phyloP scores from a whole-genome alignment of 92 coral and sea anemone species.

The Palythoa caribaeorum region DNA sequence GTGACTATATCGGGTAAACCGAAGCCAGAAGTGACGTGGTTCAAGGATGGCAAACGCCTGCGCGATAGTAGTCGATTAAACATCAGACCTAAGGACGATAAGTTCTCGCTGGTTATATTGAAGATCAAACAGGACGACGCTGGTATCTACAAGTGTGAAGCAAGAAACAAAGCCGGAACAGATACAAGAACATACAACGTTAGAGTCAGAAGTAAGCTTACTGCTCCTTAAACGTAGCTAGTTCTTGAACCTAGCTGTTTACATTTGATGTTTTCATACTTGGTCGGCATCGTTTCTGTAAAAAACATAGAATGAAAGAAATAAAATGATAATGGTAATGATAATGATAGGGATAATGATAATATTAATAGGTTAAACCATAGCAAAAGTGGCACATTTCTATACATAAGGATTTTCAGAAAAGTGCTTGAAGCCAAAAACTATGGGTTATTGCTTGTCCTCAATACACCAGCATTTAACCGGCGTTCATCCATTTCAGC shows the following conservation, averaged over 20 bases:
- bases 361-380: no score
- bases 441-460: no score
- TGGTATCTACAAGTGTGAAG: slow-evolving; percentile 79
- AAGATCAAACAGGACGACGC: slow-evolving; percentile 60
- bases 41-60: slow-evolving; percentile 71
- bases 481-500: no score
- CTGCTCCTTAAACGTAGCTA: not conserved
- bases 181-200: slow-evolving; percentile 51
- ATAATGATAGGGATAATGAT: not conserved
- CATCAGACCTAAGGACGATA: slow-evolving; percentile 58
- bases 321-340: not conserved
- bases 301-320: no score
- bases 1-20: slow-evolving; percentile 74
- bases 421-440: no score
- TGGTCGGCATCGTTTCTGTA: no score
- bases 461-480: no score
- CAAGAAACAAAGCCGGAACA: slow-evolving; percentile 70
- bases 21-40: slow-evolving; percentile 76
- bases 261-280: no score
- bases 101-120: slow-evolving; percentile 54
- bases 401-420: no score
- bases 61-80: slow-evolving; percentile 50
- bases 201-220: not conserved
- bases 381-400: no score
- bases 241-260: no score